These are phyloP conservation scores for Perca schrenkii DNA, from an alignment of 2,113 vertebrate species.

Conservation along the genomic window DNA sequence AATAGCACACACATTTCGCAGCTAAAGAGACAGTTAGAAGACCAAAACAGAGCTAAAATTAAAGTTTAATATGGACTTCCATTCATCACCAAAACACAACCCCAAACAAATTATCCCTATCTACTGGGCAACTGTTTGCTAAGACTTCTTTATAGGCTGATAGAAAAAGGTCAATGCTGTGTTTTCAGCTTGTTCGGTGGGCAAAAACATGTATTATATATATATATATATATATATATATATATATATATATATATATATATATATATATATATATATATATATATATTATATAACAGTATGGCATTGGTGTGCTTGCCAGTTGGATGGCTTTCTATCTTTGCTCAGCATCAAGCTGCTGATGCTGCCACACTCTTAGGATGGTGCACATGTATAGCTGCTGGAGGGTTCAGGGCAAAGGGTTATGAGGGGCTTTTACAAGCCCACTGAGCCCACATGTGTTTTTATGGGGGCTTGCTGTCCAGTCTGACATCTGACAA, in stretches of 20 bases:
- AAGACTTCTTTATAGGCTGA: background rate
- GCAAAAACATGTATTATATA: background rate
- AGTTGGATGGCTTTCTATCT: conserved; percentile 19
- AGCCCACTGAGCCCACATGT: conserved; percentile 34
- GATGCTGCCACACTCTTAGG: background rate
- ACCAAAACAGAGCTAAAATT: background rate
- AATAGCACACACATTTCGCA: background rate
- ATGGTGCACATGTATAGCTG: background rate
- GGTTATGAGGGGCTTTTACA: conserved; percentile 27
- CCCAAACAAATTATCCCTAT: background rate
- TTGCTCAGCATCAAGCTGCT: background rate
- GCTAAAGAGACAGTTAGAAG: background rate
- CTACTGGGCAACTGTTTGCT: background rate
- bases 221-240: too few species aligned
- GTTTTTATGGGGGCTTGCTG: conserved; percentile 18
- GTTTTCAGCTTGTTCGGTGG: background rate
- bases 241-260: too few species aligned
- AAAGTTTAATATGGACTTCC: background rate
- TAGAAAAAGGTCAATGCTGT: background rate
- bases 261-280: too few species aligned
- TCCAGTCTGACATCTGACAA: background rate
- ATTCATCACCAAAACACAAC: background rate
- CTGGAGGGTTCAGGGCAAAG: conserved; percentile 17
- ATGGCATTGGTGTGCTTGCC: background rate
- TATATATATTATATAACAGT: background rate